Evolutionary conservation across 2,113 vertebrate genomes (phyloP), one percentile per base, ranked within the genome.

Genomic region (Oxyruncus cristatus): DNA sequence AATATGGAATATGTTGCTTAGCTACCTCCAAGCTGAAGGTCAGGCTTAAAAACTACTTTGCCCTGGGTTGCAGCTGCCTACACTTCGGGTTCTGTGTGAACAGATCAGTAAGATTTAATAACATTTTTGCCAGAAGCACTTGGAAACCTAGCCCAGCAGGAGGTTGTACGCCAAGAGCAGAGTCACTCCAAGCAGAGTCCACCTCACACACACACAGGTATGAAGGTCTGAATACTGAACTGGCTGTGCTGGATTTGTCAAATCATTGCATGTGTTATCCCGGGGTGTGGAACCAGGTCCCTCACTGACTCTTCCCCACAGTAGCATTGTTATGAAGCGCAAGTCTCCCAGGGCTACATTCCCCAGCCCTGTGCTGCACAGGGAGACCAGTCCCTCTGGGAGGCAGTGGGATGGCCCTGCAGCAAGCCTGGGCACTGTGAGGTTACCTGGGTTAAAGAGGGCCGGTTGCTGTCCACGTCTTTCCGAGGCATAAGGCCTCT

Each of bases 11-110:
- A 89, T 18, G 86, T 92, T 92, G 83, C 91, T 89, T 92, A 91
- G 87, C 41, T 95, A 94, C 65, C 7, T 8, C 49, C 70, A 78
- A 74, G 52, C n/a, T 82, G 89, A 87, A 95, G 87, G 93, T 95
- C 70, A 75, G 61, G n/a, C 73, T 95, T 89, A 81, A 91, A 89
- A 95, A 82, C 44, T 79, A 32, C 73, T 68, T 65, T 89, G 56
- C 72, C 72, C 30, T 88, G 55, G 59, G 63, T 80, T 77, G 83
- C 76, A 84, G 79, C 50, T 7, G 3, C 67, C 55, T 80, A 35
- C 23, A 26, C 88, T 88, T 92, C 75, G 86, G 70, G n/a, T 78
- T 95, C 61, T 81, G 9, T 35, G n/a, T 39, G 88, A 92, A 56
- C 17, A 53, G 52, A 61, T 81, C 47, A 41, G 65, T 75, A 78